Evolutionary conservation across 2,113 vertebrate species (phyloP), one percentile per base, ranked within the genome.

Genomic region (Triplophysa rosa): DNA sequence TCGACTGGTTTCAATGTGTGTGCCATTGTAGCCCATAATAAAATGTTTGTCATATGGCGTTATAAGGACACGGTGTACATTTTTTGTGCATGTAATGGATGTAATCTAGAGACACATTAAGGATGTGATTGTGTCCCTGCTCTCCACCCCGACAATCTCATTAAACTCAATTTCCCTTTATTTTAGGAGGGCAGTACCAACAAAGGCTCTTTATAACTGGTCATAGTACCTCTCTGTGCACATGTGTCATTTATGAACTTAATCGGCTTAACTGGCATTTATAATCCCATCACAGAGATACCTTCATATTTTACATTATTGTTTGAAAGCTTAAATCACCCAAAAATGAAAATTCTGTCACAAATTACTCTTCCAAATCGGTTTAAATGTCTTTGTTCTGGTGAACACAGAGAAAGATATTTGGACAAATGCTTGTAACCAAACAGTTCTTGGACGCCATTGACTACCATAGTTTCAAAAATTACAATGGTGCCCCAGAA

Each of bases 281-380:
- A 56, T 66, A 71, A 83, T 70, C 13, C 13, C 40, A 45, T 77
- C 59, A 66, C 67, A 8, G 19, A 24, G 49, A 77, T 21, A 16
- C 24, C 23, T 49, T 58, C 19, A 54, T 68, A 17, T 2, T 7
- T 19, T 24, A 11, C 3, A 24, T 64, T 56, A 2, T 12, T 37
- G 29, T 33, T 19, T 10, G 61, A 16, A 19, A 62, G 1, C 17
- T 21, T 33, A 29, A 52, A 7, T 29, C 29, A 37, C 6, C 33
- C 33, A 6, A 37, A 37, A 29, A 29, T 29, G 3, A 7, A 37
- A 37, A 37, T 29, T 29, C 26, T 4, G 24, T 29, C 26, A 29
- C 6, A 6, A 37, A 33, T 37, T 6, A 6, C 6, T 37, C 33
- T 37, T 7, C 33, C 6, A 37, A 37, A 37, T 7, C 33, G 0